Evolutionary conservation across 2,113 vertebrate species (phyloP), one percentile per base, ranked within the genome.

Genomic region (Epinephelus fuscoguttatus): DNA sequence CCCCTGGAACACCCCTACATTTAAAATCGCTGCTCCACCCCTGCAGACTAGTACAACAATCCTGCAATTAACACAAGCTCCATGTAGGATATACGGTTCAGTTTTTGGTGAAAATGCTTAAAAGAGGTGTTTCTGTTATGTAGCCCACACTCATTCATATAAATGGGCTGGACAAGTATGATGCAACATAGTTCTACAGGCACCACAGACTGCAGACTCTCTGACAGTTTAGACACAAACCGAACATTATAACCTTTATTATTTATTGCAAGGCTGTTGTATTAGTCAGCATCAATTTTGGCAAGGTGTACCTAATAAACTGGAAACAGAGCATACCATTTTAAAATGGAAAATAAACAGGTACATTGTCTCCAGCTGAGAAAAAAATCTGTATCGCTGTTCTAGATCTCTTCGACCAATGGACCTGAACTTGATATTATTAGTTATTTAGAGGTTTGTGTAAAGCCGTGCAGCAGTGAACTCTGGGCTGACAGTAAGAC

Each of bases 361-460:
- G 21, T 50, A 23, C 12, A 63, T 59, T 59, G 23, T 50, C 15
- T 49, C 21, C 11, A n/a, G 23, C 42, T 71, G 15, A 56, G 37
- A 30, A 12, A 61, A 30, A 64, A 68, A 67, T 18, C 14, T 57
- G 6, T 13, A 25, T 66, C 57, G 30, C 33, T 70, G 23, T 33
- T 67, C 25, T 75, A 17, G 12, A 13, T 61, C 8, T 53, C 18
- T 4, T 62, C 40, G 25, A n/a, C 17, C 40, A 64, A 3, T 53
- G 25, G 75, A 64, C 12, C 21, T 74, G 50, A n/a, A 62, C 17
- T 57, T 50, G 40, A 52, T 63, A 25, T n/a, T 33, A 85, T 76
- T 56, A 52, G 66, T 75, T 79, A 75, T 82, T 82, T 50, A 70
- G 77, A 81, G 45, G 40, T 45, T 72, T 75, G 6, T 81, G 13